Evolutionary conservation across 1,140 invertebrate species (phyloP).

Genomic region (Micrasema longulum): DNA sequence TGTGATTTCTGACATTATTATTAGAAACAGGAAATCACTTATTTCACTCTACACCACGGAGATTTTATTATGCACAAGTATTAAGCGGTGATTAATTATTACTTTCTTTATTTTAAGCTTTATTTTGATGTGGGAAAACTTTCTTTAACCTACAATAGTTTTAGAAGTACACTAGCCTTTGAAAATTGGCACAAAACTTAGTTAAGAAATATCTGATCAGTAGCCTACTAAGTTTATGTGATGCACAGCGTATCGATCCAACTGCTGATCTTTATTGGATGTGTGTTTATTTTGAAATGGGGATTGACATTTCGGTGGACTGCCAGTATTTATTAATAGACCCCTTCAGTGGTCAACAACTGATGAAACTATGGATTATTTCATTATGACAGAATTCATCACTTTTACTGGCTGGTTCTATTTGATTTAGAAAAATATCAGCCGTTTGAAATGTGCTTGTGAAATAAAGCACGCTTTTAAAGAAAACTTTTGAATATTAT

Average conservation of each 20-base stretch:
- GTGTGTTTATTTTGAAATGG: conserved; percentile 31
- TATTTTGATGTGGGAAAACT: conserved; percentile 7
- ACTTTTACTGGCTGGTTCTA: too few relatives aligned
- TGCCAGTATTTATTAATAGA: conserved; percentile 26
- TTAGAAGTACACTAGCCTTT: neutral
- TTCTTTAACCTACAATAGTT: conserved; percentile 6
- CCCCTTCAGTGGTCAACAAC: neutral
- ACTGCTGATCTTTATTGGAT: conserved; percentile 29
- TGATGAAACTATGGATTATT: too few relatives aligned
- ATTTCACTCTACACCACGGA: too few relatives aligned
- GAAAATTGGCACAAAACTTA: conserved; percentile 12
- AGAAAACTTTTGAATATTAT: too few relatives aligned
- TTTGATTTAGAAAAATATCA: too few relatives aligned
- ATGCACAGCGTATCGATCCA: neutral
- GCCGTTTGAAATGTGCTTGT: too few relatives aligned
- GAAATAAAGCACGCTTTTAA: too few relatives aligned
- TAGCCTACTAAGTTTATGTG: neutral
- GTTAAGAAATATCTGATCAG: neutral
- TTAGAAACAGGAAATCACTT: too few relatives aligned
- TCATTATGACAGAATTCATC: too few relatives aligned
- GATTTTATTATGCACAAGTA: too few relatives aligned
- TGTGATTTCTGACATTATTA: conserved; percentile 58
- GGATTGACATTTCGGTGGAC: conserved; percentile 26
- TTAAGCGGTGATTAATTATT: too few relatives aligned
- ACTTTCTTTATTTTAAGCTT: too few relatives aligned